Base-by-base conservation (phyloP, 2,888 invertebrate species). In the Drosophila phalerata region DNA sequence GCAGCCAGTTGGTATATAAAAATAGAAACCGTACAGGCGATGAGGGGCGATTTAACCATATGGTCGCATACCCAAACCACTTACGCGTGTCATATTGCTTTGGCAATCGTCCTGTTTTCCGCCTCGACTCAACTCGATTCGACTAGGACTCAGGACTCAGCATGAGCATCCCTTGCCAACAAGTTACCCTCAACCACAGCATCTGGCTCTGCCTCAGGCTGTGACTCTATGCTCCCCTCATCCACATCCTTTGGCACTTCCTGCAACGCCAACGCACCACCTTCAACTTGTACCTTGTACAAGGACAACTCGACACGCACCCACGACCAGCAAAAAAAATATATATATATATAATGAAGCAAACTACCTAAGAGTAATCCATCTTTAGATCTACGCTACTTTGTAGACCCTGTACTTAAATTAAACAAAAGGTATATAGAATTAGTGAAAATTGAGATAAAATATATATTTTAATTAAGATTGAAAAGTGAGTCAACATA, bases 131-230 rank as follows among this genome's bases (percentile, higher is more conserved):
- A 22, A 57, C 25, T 52, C 38, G 45, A 34, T 66, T 47, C 4
- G 6, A 32, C 48, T 25, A 5, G 30, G 6, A 30, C 15, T 17
- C 15, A 17, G 45, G 19, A 19, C 45, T 25, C 65, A 75, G 69
- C 73, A 63, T 30, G 56, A 83, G 84, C 85, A 88, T 88, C 86
- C 88, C 88, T 83, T 86, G 73, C 30, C 17, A 6, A 17, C 34
- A 43, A 55, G 38, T 47, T 38, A 28, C 43, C 61, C 53, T 45
- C 52, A 32, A 17, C 30, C 30, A 47, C 40, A 42, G 37, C 56
- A 32, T 45, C 56, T 22, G 30, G 32, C 30, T 30, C 19, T 10
- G 19, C 15, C 30, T 30, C 37, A 34, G 13, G 38, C 38, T 38
- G 25, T 51, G 22, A 22, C 37, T 34, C 22, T 19, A 15, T 30